Base-by-base conservation (phyloP, 2,113 vertebrate species). In the Aegotheles bennettii region DNA sequence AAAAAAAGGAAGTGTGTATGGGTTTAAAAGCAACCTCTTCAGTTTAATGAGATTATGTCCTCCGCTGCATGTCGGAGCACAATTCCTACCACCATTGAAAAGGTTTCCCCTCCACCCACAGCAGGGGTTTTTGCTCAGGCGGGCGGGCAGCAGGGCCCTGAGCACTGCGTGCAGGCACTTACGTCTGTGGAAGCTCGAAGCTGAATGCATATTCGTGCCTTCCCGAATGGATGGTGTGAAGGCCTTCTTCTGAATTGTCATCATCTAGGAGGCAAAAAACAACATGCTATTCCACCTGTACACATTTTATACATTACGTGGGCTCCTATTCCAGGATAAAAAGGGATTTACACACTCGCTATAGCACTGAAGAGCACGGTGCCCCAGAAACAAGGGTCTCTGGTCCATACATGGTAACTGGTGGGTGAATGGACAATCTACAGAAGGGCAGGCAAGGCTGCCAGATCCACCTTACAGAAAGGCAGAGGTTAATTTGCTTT, bases 131-230 rank as follows among this genome's bases (percentile, higher is more conserved):
- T 84, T 87, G 76, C 63, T 81, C 54, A 59, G 79, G 26, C 1
- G 1, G 76, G 51, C n/a, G 40, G 84, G 38, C 65, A 80, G 79
- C 81, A 86, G 50, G 36, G 57, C 48, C 16, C 40, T 51, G 2
- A 43, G 33, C 57, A 63, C 38, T 40, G 33, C 1, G 16, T 48
- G 24, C 7, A 3, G 7, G 87, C 61, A 98, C 99, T 99, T 97
- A 99, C 99, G 98, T 99, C 98, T 99, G 99, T 98, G 99, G 99
- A 99, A 99, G 99, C 99, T 99, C 99, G 1, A 99, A 98, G 97
- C 99, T 99, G 98, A 99, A 99, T 98, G 99, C 99, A 98, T 99
- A 99, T 98, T 99, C 99, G 29, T 99, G 99, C 98, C 99, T 98
- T 98, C 99, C 99, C 95, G 99, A 99, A 98, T 98, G 98, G 97